phyloP scores from a whole-genome alignment of 2,113 vertebrate genomes.

The Narcine bancroftii region DNA sequence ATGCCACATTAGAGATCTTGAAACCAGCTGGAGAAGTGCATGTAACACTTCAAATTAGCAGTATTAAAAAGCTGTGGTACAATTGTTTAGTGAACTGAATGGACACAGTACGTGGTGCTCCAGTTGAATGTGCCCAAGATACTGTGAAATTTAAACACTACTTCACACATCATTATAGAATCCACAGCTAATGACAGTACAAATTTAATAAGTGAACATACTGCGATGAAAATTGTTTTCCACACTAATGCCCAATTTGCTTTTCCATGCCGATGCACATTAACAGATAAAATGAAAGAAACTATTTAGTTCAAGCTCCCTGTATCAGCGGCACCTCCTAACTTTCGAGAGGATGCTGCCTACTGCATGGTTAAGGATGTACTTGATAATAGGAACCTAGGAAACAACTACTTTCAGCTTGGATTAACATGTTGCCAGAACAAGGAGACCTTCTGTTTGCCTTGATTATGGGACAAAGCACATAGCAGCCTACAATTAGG shows the following conservation, averaged over 20 bases:
- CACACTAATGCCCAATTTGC: conserved; percentile 26
- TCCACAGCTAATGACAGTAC: not conserved
- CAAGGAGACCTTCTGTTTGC: not conserved
- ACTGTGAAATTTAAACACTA: conserved; percentile 33
- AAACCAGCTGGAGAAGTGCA: conserved; percentile 9
- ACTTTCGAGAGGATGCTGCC: not conserved
- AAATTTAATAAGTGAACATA: conserved; percentile 24
- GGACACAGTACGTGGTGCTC: conserved; percentile 22
- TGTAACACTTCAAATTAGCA: not conserved
- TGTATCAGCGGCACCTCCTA: not conserved
- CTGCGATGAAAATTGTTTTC: conserved; percentile 31
- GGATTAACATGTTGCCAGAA: not conserved
- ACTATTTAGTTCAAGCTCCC: not conserved
- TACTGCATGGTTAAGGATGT: not conserved
- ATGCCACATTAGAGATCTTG: not conserved
- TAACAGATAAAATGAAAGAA: conserved; percentile 14
- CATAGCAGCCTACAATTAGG: not conserved
- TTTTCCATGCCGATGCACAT: conserved; percentile 17
- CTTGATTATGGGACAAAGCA: not conserved
- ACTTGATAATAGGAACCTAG: not conserved
- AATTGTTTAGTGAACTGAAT: conserved; percentile 8
- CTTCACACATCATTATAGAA: conserved; percentile 29
- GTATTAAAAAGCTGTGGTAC: not conserved
- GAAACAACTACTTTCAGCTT: not conserved
- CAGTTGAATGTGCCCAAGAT: conserved; percentile 30